Base-by-base conservation (phyloP, 2,888 invertebrate genomes). In the Parnassius glacialis region DNA sequence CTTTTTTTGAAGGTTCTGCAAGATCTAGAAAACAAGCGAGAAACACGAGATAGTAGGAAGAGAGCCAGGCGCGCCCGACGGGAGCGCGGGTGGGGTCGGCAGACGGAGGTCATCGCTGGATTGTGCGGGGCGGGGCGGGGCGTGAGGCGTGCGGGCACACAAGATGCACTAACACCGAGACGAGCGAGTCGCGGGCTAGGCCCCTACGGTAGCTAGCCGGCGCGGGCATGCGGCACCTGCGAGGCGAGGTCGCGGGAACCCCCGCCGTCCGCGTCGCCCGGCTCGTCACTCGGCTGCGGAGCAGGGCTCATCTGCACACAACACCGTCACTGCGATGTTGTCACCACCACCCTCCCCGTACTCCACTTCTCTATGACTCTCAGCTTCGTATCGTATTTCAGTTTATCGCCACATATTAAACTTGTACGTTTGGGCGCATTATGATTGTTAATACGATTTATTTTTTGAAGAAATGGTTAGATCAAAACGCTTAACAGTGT, bases 1-100 rank as follows among this genome's bases (percentile, higher is more conserved):
- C 95, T 97, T 97, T 97, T 97, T 97, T 96, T 97, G 97, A 94
- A 97, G 97, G 95, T 97, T 97, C 97, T 97, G 97, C 96, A 97
- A 97, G 96, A 97, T 97, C 97, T 97, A 97, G 96, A 97, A 96
- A 95, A 95, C 93, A 94, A 95, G 95, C 95, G 95, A 95, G 95
- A 95, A 95, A 95, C 94, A 95, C 94, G 94, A 95, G 94, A 94
- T 95, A 95, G 94, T 95, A 94, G 94, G 94, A 93, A 93, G 93
- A 91, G 91, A 92, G 47, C 90, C 87, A 85, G 91, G 84, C 87
- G 90, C 89, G 87, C 12, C 13, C 87, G 82, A 84, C 78, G 78
- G 80, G 80, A 81, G 70, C 82, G 83, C 83, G 81, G 78, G 80
- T 79, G 71, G 79, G 75, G 75, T 75, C 72, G 73, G 71, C 72